Evolutionary conservation across 2,113 vertebrate genomes (phyloP).

Genomic region (Mionectes macconnelli): DNA sequence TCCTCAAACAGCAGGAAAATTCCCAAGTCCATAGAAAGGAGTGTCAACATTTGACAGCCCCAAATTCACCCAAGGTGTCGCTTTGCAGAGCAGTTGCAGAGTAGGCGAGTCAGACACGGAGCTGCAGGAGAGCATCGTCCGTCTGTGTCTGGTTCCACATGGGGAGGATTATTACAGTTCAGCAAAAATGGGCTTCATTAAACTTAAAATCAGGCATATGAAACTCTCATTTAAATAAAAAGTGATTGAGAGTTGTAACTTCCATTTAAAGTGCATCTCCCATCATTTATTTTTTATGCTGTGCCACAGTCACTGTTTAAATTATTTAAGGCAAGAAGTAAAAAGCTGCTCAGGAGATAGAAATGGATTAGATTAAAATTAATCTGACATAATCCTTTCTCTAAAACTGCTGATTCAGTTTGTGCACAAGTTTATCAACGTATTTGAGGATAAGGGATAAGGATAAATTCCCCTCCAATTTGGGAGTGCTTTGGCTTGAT

Average conservation of each 20-base stretch:
- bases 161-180: neutral
- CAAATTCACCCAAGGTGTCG: neutral
- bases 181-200: neutral
- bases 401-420: constrained; percentile 35
- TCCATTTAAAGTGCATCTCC: constrained; percentile 40
- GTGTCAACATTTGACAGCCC: neutral
- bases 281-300: constrained; percentile 60
- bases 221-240: constrained; percentile 39
- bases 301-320: neutral
- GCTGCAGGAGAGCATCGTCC: neutral
- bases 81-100: neutral
- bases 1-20: neutral
- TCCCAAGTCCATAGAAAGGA: neutral
- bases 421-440: neutral
- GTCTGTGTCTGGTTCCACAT: neutral
- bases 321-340: constrained; percentile 43
- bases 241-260: constrained; percentile 16
- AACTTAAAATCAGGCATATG: neutral
- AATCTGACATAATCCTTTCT: constrained; percentile 45
- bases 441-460: neutral
- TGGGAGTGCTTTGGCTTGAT: neutral
- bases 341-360: constrained; percentile 31
- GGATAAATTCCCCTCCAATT: neutral
- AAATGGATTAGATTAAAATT: constrained; percentile 53
- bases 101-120: neutral